These are phyloP conservation scores for Protobothrops mucrosquamatus DNA, from an alignment of 2,113 vertebrate genomes.

Conservation along the genomic window DNA sequence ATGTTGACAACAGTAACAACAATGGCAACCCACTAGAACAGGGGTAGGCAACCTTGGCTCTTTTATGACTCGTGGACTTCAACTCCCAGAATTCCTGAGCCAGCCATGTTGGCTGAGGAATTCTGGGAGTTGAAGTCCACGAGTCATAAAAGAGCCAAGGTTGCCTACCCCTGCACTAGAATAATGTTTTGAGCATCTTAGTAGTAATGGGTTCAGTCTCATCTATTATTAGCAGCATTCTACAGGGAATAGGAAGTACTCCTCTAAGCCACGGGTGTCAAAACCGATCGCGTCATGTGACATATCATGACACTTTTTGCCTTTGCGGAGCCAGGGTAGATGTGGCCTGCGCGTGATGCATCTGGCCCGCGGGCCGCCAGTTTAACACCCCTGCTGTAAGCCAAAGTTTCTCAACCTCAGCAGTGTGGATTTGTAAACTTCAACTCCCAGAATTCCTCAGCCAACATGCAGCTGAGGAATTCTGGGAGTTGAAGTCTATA, in stretches of 20 bases:
- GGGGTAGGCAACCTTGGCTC: too few species aligned
- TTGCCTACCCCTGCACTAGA: too few species aligned
- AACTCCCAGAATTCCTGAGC: too few species aligned
- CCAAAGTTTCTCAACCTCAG: neutral
- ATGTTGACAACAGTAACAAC: neutral
- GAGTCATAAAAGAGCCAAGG: too few species aligned
- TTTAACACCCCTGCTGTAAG: neutral
- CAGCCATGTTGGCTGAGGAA: too few species aligned
- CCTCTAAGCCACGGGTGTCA: neutral
- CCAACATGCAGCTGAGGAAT: neutral
- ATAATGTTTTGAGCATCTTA: neutral
- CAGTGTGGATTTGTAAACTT: neutral
- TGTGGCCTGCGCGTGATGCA: too few species aligned
- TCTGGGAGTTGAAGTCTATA: neutral
- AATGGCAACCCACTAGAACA: neutral
- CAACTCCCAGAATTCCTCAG: neutral
- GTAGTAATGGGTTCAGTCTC: neutral
- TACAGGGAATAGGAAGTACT: neutral
- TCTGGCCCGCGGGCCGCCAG: too few species aligned
- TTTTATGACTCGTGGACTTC: too few species aligned
- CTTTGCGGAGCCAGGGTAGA: neutral
- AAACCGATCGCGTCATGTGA: accelerated
- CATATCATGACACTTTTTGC: neutral
- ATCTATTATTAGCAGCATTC: neutral
- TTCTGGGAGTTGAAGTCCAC: too few species aligned